Conservation (phyloP, 1,140 invertebrate species). For the Littorina saxatilis region DNA sequence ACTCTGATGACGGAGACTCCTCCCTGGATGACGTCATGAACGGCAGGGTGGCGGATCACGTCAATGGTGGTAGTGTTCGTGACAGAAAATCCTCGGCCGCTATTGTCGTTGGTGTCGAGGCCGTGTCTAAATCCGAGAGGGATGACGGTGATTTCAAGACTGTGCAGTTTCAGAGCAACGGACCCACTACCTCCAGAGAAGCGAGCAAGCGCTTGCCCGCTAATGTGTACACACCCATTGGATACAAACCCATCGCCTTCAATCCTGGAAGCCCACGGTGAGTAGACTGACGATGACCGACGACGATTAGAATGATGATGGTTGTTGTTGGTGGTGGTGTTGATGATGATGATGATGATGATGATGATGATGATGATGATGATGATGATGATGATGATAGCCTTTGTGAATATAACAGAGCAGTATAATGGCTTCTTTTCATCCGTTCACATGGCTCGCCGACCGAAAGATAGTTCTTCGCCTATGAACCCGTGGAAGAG, state of each 20-base stretch:
- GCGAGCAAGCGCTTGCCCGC: not conserved
- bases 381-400: no score
- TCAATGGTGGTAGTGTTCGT: not conserved
- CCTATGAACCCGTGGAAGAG: no score
- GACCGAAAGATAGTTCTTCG: no score
- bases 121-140: not conserved
- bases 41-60: not conserved
- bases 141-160: not conserved
- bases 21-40: not conserved
- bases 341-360: no score
- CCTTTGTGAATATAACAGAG: no score
- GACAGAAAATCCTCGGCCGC: not conserved
- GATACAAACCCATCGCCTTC: slow-evolving; percentile 31
- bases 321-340: no score
- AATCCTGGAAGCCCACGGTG: not conserved
- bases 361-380: no score
- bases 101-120: not conserved
- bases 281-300: not conserved
- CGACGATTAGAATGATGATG: no score
- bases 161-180: not conserved
- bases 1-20: not conserved
- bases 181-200: no score
- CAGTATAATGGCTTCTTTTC: no score
- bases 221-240: slow-evolving; percentile 29
- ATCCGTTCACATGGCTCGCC: no score